These are phyloP conservation scores for Mungos mungo DNA, from an alignment of 2,113 vertebrate genomes.

Conservation along the genomic window DNA sequence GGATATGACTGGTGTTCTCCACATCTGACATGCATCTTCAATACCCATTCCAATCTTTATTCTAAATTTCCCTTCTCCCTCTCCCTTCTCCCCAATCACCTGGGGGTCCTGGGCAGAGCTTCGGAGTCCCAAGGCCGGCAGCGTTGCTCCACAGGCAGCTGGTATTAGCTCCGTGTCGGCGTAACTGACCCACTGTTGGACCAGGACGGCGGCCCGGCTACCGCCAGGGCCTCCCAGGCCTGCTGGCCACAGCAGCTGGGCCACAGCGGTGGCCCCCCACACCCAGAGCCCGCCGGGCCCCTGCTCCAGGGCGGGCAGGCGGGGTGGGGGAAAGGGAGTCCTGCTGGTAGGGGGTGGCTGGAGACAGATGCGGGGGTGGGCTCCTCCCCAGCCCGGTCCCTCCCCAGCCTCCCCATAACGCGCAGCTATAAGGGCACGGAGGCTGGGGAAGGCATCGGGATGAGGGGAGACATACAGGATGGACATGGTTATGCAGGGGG, in stretches of 20 bases:
- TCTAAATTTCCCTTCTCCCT: too few relatives aligned
- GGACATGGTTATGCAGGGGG: constrained; percentile 83
- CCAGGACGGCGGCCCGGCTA: constrained; percentile 84
- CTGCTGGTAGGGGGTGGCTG: constrained; percentile 71
- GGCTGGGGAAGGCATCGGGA: constrained; percentile 90
- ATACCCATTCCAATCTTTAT: neutral
- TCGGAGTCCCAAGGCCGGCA: constrained; percentile 84
- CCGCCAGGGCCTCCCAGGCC: constrained; percentile 81
- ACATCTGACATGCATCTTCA: neutral
- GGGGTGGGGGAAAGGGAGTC: constrained; percentile 75
- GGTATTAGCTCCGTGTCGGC: constrained; percentile 90
- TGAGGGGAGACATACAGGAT: constrained; percentile 90
- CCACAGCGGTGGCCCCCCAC: constrained; percentile 87
- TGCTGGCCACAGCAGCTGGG: constrained; percentile 88
- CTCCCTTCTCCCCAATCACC: neutral
- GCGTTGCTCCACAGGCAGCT: constrained; percentile 87
- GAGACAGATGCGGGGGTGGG: constrained; percentile 72
- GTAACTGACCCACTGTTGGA: constrained; percentile 93
- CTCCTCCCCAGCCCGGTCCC: constrained; percentile 66
- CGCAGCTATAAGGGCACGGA: constrained; percentile 87
- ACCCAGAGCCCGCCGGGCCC: constrained; percentile 78
- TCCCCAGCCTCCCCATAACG: constrained; percentile 82
- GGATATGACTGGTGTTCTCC: neutral
- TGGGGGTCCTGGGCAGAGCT: constrained; percentile 56
- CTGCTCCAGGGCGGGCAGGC: constrained; percentile 86